Base-by-base conservation (phyloP, 53 echinoderm and acorn worm genomes). In the Luidia sarsii region DNA sequence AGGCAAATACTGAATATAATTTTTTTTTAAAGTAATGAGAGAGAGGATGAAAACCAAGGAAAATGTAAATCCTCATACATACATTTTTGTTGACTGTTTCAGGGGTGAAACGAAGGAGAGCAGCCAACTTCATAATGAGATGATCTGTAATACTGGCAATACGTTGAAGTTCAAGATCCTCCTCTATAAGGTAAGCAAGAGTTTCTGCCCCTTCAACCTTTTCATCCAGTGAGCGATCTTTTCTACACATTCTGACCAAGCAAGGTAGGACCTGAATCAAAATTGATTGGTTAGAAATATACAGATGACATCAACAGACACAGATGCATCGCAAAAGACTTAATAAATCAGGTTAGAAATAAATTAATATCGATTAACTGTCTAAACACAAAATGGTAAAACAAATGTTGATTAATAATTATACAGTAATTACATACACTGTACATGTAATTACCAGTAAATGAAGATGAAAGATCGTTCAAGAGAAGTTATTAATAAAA, bases 131-230 rank as follows among this genome's bases (percentile, higher is more conserved):
- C 50, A 89, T 68, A 39, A 99, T 87, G 64, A 99, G 94, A 82
- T 99, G 99, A 49, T 99, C 99, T 31, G 99, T 93, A 33, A 99
- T 94, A 55, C 94, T 94, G 20, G 99, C 99, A 31, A 89, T 87
- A 30, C 84, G 80, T 53, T 99, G 99, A 0, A 99, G 87, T 2
- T 89, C 86, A 4, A 93, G 65, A 46, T 99, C 99, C 45, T 93
- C 94, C 64, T 99, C 99, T 34, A 99, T 91, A 6, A 99, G 79
- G 38, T 70, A 87, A 0, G 99, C 93, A 19, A 99, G 67, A 2
- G 94, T 89, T 77, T 99, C 99, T 48, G 99, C 99, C 43, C 91
- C 99, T 18, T 91, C 87, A 25, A 99, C 93, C 56, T 89, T 86
- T 67, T 99, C 99, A 48, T 89, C 86, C 14, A 94, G 74, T 16